Conservation (phyloP, 2,113 vertebrate species). For the Pedetes capensis region DNA sequence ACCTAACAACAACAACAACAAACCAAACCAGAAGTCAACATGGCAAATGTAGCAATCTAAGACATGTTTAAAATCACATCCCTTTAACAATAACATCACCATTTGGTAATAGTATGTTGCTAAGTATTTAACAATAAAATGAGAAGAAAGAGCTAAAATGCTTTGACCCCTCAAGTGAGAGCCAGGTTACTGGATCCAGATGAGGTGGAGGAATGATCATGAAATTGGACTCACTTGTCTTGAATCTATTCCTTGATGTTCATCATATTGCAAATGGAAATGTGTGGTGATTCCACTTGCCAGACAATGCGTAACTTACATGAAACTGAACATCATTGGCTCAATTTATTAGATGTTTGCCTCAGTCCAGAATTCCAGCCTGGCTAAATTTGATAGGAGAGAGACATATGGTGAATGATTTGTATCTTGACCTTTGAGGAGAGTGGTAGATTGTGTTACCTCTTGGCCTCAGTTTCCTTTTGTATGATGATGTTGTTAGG, state of each 20-base stretch:
- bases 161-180: neutral
- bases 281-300: neutral
- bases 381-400: neutral
- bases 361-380: neutral
- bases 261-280: neutral
- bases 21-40: neutral
- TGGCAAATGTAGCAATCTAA: neutral
- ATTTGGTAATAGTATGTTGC: neutral
- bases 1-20: no score
- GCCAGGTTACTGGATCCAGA: neutral
- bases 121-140: neutral
- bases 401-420: fast-evolving
- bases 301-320: neutral
- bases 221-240: neutral
- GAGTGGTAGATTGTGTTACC: neutral
- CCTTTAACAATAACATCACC: neutral
- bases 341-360: neutral
- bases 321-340: neutral
- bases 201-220: neutral
- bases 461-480: neutral
- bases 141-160: neutral
- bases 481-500: no score
- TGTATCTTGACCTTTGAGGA: neutral
- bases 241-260: neutral
- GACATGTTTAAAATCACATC: neutral